phyloP scores from a whole-genome alignment of 2,797 vertebrate species.

The Clarias fuscus region DNA sequence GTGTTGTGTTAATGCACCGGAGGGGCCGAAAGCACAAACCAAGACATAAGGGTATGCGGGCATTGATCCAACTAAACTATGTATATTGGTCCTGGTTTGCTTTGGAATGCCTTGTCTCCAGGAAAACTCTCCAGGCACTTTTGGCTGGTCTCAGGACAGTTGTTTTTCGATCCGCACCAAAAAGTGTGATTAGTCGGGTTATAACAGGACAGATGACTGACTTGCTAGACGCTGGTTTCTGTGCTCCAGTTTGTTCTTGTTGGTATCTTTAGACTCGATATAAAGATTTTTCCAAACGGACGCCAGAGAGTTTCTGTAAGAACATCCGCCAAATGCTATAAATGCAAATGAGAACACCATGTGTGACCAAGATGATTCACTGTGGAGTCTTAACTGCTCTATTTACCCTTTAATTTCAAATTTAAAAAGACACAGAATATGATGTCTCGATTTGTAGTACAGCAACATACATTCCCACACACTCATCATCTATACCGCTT shows the following conservation, averaged over 20 bases:
- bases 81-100: too few species aligned
- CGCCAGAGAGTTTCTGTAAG: not conserved
- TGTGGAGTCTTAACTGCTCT: not conserved
- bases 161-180: too few species aligned
- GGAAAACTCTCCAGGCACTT: too few species aligned
- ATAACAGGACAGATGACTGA: too few species aligned
- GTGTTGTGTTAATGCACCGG: too few species aligned
- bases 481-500: too few species aligned
- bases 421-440: not conserved
- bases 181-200: too few species aligned
- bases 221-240: not conserved
- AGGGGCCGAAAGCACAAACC: too few species aligned
- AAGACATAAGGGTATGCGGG: too few species aligned
- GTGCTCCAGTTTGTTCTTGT: not conserved
- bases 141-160: too few species aligned
- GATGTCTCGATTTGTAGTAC: not conserved
- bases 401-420: not conserved
- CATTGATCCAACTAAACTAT: too few species aligned
- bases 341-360: not conserved
- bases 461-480: not conserved
- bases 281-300: not conserved
- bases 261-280: not conserved
- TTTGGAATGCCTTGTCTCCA: too few species aligned
- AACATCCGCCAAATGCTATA: not conserved
- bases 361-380: not conserved